These are phyloP conservation scores for Glyphotaelius pellucidus DNA, from an alignment of 2,888 invertebrate species.

Conservation along the genomic window DNA sequence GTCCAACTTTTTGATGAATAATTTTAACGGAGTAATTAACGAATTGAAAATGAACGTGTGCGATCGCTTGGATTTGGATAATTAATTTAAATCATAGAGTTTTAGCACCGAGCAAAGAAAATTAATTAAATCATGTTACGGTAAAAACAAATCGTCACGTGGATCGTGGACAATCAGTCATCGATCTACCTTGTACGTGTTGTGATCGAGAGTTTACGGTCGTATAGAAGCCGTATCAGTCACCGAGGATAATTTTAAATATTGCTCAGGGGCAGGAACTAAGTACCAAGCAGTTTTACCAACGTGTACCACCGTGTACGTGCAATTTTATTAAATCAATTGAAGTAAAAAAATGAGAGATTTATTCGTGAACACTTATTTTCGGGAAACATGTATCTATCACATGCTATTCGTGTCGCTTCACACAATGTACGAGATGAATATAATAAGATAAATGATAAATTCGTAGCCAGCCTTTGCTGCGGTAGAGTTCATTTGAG, in stretches of 20 bases:
- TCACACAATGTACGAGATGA: background rate
- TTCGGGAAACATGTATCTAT: background rate
- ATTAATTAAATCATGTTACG: background rate
- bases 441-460: background rate
- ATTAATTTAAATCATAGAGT: background rate
- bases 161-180: too few relatives aligned
- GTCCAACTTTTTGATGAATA: background rate
- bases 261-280: background rate
- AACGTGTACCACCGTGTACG: background rate
- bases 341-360: background rate
- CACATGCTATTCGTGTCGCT: background rate
- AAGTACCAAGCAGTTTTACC: background rate
- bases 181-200: too few relatives aligned
- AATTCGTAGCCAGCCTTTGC: background rate
- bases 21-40: background rate
- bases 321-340: background rate
- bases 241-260: background rate
- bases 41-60: background rate
- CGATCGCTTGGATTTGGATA: background rate
- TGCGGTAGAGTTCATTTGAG: background rate
- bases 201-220: background rate
- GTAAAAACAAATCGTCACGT: too few relatives aligned
- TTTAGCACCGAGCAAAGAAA: background rate
- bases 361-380: background rate
- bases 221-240: slow-evolving; percentile 8